Evolutionary conservation across 2,113 vertebrate species (phyloP).

Genomic region (Tachycineta bicolor): DNA sequence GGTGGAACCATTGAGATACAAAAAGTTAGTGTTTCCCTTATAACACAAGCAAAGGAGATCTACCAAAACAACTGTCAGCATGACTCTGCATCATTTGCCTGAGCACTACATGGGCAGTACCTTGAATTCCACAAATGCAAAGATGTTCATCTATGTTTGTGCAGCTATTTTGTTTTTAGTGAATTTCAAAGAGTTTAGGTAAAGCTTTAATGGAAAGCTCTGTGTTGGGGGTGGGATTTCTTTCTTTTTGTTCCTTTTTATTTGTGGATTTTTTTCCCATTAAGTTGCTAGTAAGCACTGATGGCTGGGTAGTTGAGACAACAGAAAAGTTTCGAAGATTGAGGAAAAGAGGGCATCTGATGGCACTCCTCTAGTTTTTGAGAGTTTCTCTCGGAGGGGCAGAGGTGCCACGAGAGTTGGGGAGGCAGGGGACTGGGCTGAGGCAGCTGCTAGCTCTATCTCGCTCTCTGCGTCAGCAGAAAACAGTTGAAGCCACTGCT

Average conservation of each 20-base stretch:
- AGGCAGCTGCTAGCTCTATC: neutral
- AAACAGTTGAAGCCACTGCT: neutral
- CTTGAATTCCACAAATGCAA: neutral
- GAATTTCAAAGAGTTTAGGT: neutral
- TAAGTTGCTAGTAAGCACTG: neutral
- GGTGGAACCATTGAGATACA: neutral
- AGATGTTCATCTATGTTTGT: neutral
- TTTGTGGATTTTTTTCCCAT: neutral
- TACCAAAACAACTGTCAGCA: neutral
- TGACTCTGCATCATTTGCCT: neutral
- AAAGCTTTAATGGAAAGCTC: neutral
- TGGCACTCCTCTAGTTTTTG: neutral
- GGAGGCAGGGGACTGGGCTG: neutral
- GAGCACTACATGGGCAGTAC: neutral
- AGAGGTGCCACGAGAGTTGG: neutral
- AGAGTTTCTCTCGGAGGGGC: neutral
- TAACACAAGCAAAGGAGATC: neutral
- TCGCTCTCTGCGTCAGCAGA: neutral
- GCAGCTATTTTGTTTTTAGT: conserved; percentile 9
- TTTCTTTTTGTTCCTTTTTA: neutral
- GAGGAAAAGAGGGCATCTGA: neutral
- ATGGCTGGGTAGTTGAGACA: neutral
- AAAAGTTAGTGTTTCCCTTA: neutral
- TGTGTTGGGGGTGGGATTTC: neutral
- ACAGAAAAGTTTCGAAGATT: neutral